A percentile compares a stretch with the other conserved stretches of the same genome.
Conservation (phyloP, 2,888 invertebrate genomes). For the Agrochola macilenta region DNA sequence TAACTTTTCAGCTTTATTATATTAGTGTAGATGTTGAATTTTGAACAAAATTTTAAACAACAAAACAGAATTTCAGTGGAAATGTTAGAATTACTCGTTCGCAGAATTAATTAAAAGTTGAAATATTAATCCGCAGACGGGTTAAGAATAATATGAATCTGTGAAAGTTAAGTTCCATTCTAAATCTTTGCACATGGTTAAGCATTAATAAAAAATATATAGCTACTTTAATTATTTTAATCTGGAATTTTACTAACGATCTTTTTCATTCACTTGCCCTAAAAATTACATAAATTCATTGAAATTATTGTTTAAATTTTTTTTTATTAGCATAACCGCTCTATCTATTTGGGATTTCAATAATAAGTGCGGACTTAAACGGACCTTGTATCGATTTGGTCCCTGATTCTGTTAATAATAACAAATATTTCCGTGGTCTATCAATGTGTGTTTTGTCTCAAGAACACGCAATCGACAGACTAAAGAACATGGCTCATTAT, state of each 20-base stretch:
- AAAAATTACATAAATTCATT: not conserved
- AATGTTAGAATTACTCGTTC: constrained; percentile 41
- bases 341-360: no score
- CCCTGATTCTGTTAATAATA: not conserved
- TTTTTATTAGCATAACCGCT: not conserved
- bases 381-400: not conserved
- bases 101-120: constrained; percentile 58
- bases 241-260: not conserved
- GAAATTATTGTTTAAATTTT: not conserved
- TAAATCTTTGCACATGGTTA: constrained; percentile 9
- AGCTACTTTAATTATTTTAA: not conserved
- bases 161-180: constrained; percentile 5
- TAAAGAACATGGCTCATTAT: no score
- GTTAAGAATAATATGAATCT: constrained; percentile 34
- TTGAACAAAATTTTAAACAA: constrained; percentile 28
- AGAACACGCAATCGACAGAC: no score
- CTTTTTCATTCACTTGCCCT: rapidly evolving
- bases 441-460: not conserved
- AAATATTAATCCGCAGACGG: constrained; percentile 46
- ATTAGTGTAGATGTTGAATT: not conserved
- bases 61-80: constrained; percentile 37
- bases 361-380: no score
- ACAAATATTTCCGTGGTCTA: not conserved
- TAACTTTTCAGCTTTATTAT: not conserved
- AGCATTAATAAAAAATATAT: not conserved